A percentile compares a stretch with the other conserved stretches of the same genome.
phyloP scores from a whole-genome alignment of 2,797 vertebrate species.

The Acridotheres tristis region DNA sequence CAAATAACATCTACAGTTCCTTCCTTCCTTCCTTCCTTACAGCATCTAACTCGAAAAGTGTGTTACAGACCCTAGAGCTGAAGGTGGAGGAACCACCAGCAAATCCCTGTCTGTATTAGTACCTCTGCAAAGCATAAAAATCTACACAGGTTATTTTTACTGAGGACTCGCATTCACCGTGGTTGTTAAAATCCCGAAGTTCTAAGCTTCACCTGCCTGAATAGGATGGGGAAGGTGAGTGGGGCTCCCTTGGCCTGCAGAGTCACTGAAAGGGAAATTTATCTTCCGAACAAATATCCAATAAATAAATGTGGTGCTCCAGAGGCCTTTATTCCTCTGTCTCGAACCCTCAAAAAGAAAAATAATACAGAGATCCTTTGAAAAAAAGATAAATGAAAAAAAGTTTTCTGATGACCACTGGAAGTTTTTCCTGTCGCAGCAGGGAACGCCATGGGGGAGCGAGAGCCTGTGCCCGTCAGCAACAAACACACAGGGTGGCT shows the following conservation, averaged over 20 bases:
- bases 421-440: neutral
- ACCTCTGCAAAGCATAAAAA: neutral
- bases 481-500: neutral
- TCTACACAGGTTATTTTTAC: neutral
- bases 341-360: neutral
- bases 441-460: rapidly evolving
- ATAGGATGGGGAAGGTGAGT: rapidly evolving
- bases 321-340: neutral
- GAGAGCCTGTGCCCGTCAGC: neutral
- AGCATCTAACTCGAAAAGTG: neutral
- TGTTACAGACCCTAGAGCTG: neutral
- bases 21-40: neutral
- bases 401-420: neutral
- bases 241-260: neutral
- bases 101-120: rapidly evolving
- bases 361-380: neutral
- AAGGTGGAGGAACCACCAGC: neutral
- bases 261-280: neutral
- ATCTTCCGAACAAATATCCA: neutral
- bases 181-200: neutral
- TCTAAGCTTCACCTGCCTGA: neutral
- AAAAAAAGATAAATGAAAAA: neutral
- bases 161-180: rapidly evolving
- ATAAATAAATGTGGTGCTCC: neutral
- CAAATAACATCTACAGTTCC: neutral